Conservation (phyloP, 2,888 invertebrate species). For the Oscheius sp. region DNA sequence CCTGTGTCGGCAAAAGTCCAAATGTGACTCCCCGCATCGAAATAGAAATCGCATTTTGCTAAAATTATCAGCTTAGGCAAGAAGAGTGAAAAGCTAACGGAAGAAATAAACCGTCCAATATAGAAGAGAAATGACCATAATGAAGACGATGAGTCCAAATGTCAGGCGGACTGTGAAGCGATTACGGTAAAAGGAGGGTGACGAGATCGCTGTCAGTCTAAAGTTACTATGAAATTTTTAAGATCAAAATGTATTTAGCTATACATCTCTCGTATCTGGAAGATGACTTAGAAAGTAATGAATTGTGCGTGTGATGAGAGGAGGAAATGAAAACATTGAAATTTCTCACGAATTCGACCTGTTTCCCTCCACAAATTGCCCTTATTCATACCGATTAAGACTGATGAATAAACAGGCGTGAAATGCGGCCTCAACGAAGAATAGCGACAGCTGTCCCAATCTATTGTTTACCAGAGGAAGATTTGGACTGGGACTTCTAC, state of each 20-base stretch:
- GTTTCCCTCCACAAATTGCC: too few relatives aligned
- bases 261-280: too few relatives aligned
- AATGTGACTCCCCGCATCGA: neutral
- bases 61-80: neutral
- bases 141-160: neutral
- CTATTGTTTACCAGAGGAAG: constrained; percentile 5
- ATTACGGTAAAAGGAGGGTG: constrained; percentile 14
- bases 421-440: constrained; percentile 23
- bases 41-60: constrained; percentile 25
- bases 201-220: constrained; percentile 19
- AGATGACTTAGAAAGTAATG: too few relatives aligned
- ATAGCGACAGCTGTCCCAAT: constrained; percentile 24
- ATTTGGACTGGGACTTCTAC: neutral
- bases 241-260: neutral
- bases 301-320: too few relatives aligned
- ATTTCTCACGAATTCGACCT: too few relatives aligned
- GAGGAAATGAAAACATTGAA: too few relatives aligned
- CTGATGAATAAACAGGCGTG: constrained; percentile 22
- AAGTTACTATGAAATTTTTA: neutral
- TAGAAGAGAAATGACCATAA: neutral
- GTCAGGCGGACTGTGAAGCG: constrained; percentile 3
- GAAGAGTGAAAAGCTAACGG: neutral
- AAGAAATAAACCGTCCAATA: constrained; percentile 20
- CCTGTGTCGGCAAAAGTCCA: constrained; percentile 16
- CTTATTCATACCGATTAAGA: constrained; percentile 21